Conservation (phyloP, 2,113 vertebrate genomes). For the pig (Sus scrofa) region T2T-Sscrofa CM000813.6:42657001-42657500, state of each 20-base stretch:
- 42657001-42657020: neutral
- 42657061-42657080: neutral
- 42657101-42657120: neutral
- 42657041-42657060: neutral
- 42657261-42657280: neutral
- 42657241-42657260: neutral
- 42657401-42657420: neutral
- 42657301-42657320: neutral
- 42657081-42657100: neutral
- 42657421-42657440: neutral
- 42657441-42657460: neutral
- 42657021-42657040: neutral
- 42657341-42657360: accelerated
- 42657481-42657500: neutral
- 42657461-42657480: neutral
- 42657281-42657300: neutral
- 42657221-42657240: neutral
- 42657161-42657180: neutral
- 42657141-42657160: neutral
- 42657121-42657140: neutral
- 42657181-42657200: neutral
- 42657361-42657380: neutral
- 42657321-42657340: neutral
- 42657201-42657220: no score
- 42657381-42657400: neutral